Evolutionary conservation across 2,888 invertebrate genomes (phyloP), one percentile per base, ranked within the genome.

Genomic region (Fragum sueziense): DNA sequence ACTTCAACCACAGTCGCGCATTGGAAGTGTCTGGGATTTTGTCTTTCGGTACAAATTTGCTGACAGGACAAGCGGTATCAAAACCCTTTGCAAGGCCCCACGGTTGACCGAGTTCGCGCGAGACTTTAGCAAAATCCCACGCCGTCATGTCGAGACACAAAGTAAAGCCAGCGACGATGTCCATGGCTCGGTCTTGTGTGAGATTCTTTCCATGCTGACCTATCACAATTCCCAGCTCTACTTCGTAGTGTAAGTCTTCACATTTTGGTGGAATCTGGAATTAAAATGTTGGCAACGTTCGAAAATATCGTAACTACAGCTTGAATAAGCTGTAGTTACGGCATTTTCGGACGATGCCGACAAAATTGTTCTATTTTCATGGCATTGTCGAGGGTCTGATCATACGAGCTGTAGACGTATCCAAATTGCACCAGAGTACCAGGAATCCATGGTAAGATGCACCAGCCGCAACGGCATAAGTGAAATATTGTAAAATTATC

Each of bases 1-100:
- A 91, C 37, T 88, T 89, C 57, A 91, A 73, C 91, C 91, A 91
- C 7, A 93, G 76, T 20, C 85, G 74, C 0, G 90, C 68, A 70
- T 89, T 84, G 22, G 86, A 78, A 11, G 89, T 86, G 70, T 92
- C 80, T n/a, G 82, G 73, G 20, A 91, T 85, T 57, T 85, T 75
- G 3, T 84, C 80, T 65, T 93, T 93, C 0, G 94, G 92, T 85
- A 97, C 94, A 84, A 96, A 95, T 11, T 93, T 89, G 59, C 96
- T 95, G 0, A 97, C 95, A 0, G 96, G 96, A 83, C 96, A 96
- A 0, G 96, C 95, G 0, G 96, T 96, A 90, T 97, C 96, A 89
- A 97, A 97, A 2, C 96, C 95, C 93, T 97, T 97, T 0, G 96
- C 96, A 70, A 96, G 90, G 20, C 94, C 94, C 96, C 97, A 97